These are phyloP conservation scores for Ladona fulva DNA, from an alignment of 1,140 invertebrate species.

Conservation along the genomic window DNA sequence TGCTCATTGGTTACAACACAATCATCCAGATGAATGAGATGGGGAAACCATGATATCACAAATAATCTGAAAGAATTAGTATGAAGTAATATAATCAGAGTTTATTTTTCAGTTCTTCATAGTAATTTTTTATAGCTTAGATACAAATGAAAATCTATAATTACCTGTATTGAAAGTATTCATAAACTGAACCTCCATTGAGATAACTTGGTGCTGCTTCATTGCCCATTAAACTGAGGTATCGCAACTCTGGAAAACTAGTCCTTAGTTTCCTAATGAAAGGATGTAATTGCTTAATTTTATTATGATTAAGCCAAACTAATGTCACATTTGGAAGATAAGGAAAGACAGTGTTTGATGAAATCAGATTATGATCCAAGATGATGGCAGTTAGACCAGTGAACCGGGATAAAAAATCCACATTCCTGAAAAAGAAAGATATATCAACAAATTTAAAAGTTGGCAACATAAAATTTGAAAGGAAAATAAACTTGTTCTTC, in stretches of 20 bases:
- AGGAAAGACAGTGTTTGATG: slow-evolving; percentile 53
- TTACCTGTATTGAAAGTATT: slow-evolving; percentile 70
- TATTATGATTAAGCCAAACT: slow-evolving; percentile 71
- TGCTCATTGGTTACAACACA: slow-evolving; percentile 50
- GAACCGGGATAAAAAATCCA: slow-evolving; percentile 57
- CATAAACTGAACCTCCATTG: slow-evolving; percentile 61
- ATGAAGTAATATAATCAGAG: neutral
- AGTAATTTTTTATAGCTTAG: no score
- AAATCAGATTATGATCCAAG: slow-evolving; percentile 61
- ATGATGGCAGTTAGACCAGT: slow-evolving; percentile 59
- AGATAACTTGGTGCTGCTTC: slow-evolving; percentile 62
- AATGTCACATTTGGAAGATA: slow-evolving; percentile 55
- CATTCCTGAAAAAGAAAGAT: slow-evolving; percentile 45
- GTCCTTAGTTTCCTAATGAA: slow-evolving; percentile 56
- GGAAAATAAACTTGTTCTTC: no score
- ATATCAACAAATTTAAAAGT: slow-evolving; percentile 6
- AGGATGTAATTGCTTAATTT: slow-evolving; percentile 54
- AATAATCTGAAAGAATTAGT: slow-evolving; percentile 46
- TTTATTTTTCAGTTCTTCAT: no score
- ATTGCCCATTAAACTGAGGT: slow-evolving; percentile 70
- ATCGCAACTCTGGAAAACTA: slow-evolving; percentile 54
- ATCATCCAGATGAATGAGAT: slow-evolving; percentile 55
- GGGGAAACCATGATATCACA: slow-evolving; percentile 56
- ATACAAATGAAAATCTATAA: no score
- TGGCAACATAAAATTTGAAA: no score